These are phyloP conservation scores for Horisme vitalbata DNA, from an alignment of 2,888 invertebrate species.

Conservation along the genomic window DNA sequence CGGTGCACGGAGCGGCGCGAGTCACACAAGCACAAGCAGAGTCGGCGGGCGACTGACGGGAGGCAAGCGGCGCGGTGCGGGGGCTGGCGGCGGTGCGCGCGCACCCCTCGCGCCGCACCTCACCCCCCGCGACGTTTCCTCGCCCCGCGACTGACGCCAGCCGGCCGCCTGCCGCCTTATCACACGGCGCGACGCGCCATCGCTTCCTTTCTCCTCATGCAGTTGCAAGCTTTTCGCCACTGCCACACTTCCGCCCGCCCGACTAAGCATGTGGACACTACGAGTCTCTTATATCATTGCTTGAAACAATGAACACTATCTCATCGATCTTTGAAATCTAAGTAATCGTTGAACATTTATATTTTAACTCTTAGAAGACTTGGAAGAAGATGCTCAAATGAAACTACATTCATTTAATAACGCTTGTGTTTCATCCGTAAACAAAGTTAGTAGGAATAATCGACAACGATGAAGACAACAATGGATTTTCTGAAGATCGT, in stretches of 20 bases:
- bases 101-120: conserved; percentile 58
- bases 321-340: not conserved
- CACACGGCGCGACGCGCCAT: conserved; percentile 76
- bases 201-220: conserved; percentile 81
- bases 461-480: not conserved
- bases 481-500: not conserved
- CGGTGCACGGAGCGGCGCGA: conserved; percentile 82
- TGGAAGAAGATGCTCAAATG: no score
- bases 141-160: conserved; percentile 67
- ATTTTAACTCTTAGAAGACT: no score
- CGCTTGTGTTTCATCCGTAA: no score
- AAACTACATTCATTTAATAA: no score
- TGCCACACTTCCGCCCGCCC: conserved; percentile 79
- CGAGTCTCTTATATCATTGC: conserved; percentile 64
- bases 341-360: no score
- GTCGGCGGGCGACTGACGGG: conserved; percentile 84
- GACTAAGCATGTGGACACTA: conserved; percentile 62
- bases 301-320: conserved; percentile 44
- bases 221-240: conserved; percentile 81
- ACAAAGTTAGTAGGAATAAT: no score
- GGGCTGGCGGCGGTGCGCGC: conserved; percentile 75
- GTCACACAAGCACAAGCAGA: conserved; percentile 82
- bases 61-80: conserved; percentile 70
- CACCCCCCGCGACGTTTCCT: conserved; percentile 44
- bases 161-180: conserved; percentile 78